Conservation (phyloP, 2,888 invertebrate species). For the Xestoiulus laeticollis region DNA sequence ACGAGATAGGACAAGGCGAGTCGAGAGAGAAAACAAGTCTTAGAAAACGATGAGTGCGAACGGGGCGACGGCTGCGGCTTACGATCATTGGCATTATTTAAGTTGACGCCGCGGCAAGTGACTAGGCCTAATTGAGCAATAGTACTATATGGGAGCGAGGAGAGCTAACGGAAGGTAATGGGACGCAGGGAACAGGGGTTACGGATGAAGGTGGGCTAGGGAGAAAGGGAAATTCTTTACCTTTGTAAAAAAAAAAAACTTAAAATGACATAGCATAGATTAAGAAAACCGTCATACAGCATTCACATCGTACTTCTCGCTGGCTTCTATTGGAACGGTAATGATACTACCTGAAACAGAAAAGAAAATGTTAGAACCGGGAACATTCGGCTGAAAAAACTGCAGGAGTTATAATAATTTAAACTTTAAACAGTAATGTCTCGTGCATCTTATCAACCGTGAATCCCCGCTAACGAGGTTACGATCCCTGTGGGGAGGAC, state of each 20-base stretch:
- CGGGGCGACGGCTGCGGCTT: not conserved
- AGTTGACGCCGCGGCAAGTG: not conserved
- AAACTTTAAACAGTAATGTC: no score
- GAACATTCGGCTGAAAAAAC: not conserved
- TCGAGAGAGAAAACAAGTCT: not conserved
- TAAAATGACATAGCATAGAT: not conserved
- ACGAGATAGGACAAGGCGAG: not conserved
- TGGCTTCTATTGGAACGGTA: not conserved
- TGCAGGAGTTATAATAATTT: no score
- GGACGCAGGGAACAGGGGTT: not conserved
- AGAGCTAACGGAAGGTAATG: not conserved
- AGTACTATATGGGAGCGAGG: not conserved
- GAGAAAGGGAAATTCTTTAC: not conserved
- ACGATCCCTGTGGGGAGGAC: no score
- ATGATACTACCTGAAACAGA: constrained; percentile 38
- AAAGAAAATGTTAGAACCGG: no score
- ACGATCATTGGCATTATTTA: not conserved
- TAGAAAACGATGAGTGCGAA: not conserved
- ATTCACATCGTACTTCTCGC: constrained; percentile 45
- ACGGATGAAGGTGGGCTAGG: no score
- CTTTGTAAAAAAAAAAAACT: not conserved
- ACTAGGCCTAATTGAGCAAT: not conserved
- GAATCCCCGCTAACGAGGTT: no score
- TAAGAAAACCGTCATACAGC: constrained; percentile 17
- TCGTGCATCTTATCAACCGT: no score